Percentiles rank a stretch among this genome's conserved stretches.
Conservation (phyloP, 2,888 invertebrate genomes). For the Trachelus tabidus region DNA sequence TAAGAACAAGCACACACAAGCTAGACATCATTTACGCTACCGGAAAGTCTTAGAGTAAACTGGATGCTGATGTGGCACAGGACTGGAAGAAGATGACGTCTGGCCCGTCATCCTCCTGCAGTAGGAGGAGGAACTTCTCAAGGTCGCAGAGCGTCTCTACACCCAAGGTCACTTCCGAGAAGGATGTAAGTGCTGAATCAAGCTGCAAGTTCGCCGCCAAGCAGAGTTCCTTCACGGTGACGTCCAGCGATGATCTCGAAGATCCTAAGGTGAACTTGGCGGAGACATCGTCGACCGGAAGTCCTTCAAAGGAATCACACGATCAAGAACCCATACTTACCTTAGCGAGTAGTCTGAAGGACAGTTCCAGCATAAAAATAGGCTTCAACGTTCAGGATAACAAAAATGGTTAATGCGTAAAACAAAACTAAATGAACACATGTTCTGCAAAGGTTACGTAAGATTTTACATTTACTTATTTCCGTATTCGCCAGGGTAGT, state of each 20-base stretch:
- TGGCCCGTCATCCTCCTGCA: constrained; percentile 1
- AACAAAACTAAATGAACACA: neutral
- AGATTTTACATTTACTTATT: neutral
- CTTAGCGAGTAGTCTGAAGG: constrained; percentile 52
- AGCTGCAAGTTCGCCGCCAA: constrained; percentile 28
- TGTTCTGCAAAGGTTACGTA: neutral
- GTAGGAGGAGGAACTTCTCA: constrained; percentile 32
- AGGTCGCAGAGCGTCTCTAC: constrained; percentile 52
- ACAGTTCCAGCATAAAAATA: constrained; percentile 46
- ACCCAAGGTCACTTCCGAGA: constrained; percentile 32
- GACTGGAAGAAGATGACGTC: constrained; percentile 19
- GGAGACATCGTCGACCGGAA: constrained; percentile 5
- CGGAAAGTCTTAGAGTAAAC: constrained; percentile 24
- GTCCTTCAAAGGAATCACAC: constrained; percentile 7
- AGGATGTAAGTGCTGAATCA: constrained; percentile 23
- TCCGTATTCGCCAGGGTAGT: neutral
- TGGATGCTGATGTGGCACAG: constrained; percentile 15
- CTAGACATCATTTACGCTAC: constrained; percentile 19
- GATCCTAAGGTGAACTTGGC: constrained; percentile 36
- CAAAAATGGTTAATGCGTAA: constrained; percentile 27
- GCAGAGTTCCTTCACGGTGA: constrained; percentile 49
- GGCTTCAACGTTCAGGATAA: constrained; percentile 55
- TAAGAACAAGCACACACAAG: constrained; percentile 21
- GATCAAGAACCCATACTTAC: constrained; percentile 51
- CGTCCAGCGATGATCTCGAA: constrained; percentile 45